Base-by-base conservation (phyloP, 2,888 invertebrate species). In the Epinotia brunnichana region DNA sequence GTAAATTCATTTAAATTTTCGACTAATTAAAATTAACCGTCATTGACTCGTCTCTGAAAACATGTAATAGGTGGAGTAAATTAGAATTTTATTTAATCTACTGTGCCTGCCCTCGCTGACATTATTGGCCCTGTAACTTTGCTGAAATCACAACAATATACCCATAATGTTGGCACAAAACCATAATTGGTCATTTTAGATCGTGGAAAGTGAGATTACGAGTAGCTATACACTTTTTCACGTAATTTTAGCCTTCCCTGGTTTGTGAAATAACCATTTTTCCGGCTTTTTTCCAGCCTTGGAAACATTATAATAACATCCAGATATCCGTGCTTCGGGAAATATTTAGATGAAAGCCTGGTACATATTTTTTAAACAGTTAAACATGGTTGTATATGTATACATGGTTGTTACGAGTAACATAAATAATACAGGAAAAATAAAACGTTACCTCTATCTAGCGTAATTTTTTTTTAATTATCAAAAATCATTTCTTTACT, bases 281-380 rank as follows among this genome's bases (percentile, higher is more conserved):
- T 21, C 39, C 7, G 19, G 41, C 19, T 60, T 60, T 39, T 41
- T 19, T 60, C 13, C 39, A 10, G 19, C 60, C 60, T 19, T 41
- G 19, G 11, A 3, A 60, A 60, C 41, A 60, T 39, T 11, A 60
- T 10, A 41, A 41, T 60, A 60, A 41, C 60, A 60, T 39, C 60
- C 39, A 60, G 41, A 60, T 19, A 60, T 39, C 19, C 60, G 60
- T 60, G 41, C 41, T 19, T 41, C 41, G 19, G 60, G 60, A 39
- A 41, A 57, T 29, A 35, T 60, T 60, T 21, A 3, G 39, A 39
- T 39, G 39, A 59, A 39, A 59, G 10, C 39, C 59, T 39, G 59
- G 59, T 59, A 59, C 17, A 57, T 39, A 39, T 59, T 59, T 59
- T 59, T 59, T 35, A 59, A 59, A 59, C 59, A 59, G 59, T 59